Base-by-base conservation (phyloP, 2,888 invertebrate species). In the Carcina quercana region DNA sequence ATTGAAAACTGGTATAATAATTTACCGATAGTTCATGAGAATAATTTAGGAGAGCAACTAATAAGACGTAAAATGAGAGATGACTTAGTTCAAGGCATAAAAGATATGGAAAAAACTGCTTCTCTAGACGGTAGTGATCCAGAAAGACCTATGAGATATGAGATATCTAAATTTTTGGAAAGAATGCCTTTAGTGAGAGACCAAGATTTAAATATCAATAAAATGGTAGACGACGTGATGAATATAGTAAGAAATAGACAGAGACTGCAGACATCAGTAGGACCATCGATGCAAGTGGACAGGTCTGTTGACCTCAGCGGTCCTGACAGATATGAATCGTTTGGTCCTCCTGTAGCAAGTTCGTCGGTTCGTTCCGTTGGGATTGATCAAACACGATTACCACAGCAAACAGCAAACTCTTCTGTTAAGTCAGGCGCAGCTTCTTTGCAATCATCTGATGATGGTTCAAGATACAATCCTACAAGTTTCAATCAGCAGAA, bases 1-100 rank as follows among this genome's bases (percentile, higher is more conserved):
- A 52, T 79, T 2, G 68, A 70, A 13, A 54, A 67, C 15, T 79
- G 78, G 78, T 56, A 65, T 38, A 39, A 45, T n/a, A 65, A 69
- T 30, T 42, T 78, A 20, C 69, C 72, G 2, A 17, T 66, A 11
- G 14, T 48, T 10, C 32, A 42, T 37, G 46, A 50, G 15, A 33
- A 53, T 12, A 39, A 51, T 11, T 10, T 36, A 3, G 17, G 34
- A n/a, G 52, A 58, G 13, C 41, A 44, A 13, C 29, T 59, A 13
- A 50, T 57, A 25, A 59, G 50, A 31, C 54, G 43, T 15, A 53
- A 48, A 28, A 37, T 58, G 15, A 54, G 57, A 43, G 62, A 74
- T 13, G 33, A 42, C n/a, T 46, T 78, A 21, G 47, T 61, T 1
- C 66, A 55, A 36, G 66, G 59, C 42, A 47, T 78, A 13, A 44